These are phyloP conservation scores for Prunella fulvescens DNA, from an alignment of 2,113 vertebrate species.

Conservation along the genomic window DNA sequence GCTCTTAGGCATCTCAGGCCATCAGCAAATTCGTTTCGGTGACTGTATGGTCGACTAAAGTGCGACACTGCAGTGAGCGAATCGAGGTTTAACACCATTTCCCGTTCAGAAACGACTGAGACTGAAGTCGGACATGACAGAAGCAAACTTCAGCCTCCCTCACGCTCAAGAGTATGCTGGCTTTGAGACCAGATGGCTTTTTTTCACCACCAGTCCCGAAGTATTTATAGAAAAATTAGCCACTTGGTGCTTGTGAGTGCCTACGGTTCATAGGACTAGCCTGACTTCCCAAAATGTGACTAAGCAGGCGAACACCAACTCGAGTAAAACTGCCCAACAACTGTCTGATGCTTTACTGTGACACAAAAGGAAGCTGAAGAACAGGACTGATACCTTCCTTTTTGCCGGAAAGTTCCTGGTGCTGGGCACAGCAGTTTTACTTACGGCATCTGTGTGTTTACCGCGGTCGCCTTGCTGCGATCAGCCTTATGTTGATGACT, in stretches of 20 bases:
- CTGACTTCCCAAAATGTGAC: not conserved
- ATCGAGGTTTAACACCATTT: not conserved
- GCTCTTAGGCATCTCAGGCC: not conserved
- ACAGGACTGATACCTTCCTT: not conserved
- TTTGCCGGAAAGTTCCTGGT: not conserved
- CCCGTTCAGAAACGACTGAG: not conserved
- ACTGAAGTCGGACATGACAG: not conserved
- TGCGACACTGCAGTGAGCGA: not conserved
- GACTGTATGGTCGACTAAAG: not conserved
- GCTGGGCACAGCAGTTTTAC: conserved; percentile 26
- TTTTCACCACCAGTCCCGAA: not conserved
- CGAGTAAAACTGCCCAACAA: not conserved
- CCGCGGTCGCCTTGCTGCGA: not conserved
- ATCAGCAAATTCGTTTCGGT: not conserved
- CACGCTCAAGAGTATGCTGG: not conserved
- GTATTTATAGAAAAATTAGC: not conserved
- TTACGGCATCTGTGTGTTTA: not conserved
- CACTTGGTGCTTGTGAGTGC: not conserved
- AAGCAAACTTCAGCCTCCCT: not conserved
- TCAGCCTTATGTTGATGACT: not conserved
- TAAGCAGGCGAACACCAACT: not conserved
- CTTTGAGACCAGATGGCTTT: not conserved
- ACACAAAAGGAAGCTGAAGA: conserved; percentile 29
- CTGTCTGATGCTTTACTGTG: not conserved
- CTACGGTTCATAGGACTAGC: not conserved